Evolutionary conservation across 2,797 vertebrate genomes (phyloP).

Genomic region (Acipenser transmontanus): DNA sequence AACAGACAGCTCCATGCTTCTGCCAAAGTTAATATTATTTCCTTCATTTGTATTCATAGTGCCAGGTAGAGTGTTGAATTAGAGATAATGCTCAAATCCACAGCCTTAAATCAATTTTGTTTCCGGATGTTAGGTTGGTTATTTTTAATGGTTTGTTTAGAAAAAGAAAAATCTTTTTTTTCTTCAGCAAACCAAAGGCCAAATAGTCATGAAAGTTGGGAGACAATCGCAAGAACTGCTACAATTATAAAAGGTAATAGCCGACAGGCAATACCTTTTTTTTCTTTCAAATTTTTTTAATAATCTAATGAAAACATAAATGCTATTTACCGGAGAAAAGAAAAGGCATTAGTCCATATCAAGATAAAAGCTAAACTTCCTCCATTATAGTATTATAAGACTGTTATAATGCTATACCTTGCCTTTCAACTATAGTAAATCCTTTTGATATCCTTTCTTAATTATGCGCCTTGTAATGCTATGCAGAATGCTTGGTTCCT

Average conservation of each 20-base stretch:
- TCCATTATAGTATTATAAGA: too few species aligned
- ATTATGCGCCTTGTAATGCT: slow-evolving; percentile 1
- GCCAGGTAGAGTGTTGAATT: slow-evolving; percentile 6
- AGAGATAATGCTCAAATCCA: slow-evolving; percentile 16
- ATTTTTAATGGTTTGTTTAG: slow-evolving; percentile 11
- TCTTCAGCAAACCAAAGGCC: slow-evolving; percentile 7
- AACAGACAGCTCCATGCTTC: slow-evolving; percentile 34
- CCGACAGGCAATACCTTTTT: too few species aligned
- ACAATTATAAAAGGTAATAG: too few species aligned
- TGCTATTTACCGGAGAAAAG: too few species aligned
- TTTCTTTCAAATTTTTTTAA: too few species aligned
- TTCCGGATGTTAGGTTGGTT: slow-evolving; percentile 3
- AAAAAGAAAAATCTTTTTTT: slow-evolving; percentile 6
- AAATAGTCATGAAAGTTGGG: too few species aligned
- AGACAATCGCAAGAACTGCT: too few species aligned
- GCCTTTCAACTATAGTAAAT: background rate
- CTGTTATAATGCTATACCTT: background rate
- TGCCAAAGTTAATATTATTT: slow-evolving; percentile 40
- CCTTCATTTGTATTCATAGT: slow-evolving; percentile 25
- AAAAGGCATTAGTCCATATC: too few species aligned
- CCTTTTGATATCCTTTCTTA: background rate
- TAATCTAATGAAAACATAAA: too few species aligned
- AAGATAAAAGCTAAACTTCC: too few species aligned
- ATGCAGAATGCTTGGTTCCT: background rate
- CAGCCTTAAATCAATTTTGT: slow-evolving; percentile 14